Conservation (phyloP, 2,888 invertebrate species). For the Dexiosoma caninum region DNA sequence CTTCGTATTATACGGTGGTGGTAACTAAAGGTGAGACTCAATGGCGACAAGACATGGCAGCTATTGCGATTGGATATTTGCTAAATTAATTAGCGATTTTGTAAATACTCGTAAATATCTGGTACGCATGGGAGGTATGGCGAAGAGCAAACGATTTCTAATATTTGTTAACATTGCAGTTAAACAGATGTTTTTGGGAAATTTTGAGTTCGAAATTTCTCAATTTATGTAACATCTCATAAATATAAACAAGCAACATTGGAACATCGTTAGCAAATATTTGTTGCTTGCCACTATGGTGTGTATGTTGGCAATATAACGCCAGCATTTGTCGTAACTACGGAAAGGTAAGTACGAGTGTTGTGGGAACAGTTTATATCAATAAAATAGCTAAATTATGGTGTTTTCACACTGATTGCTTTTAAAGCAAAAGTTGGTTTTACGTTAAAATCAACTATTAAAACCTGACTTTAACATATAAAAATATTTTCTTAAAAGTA, state of each 20-base stretch:
- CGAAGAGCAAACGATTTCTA: background rate
- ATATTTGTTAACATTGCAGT: background rate
- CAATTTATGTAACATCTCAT: conserved; percentile 17
- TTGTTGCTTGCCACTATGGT: background rate
- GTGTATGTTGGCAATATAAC: background rate
- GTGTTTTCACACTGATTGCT: too few relatives aligned
- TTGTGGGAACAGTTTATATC: too few relatives aligned
- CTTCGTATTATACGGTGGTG: background rate
- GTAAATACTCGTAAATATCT: background rate
- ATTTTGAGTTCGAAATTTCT: conserved; percentile 27
- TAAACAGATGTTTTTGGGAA: too few relatives aligned
- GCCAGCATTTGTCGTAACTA: too few relatives aligned
- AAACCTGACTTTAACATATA: too few relatives aligned
- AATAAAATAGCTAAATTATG: too few relatives aligned
- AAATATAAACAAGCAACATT: conserved; percentile 8
- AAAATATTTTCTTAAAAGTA: too few relatives aligned
- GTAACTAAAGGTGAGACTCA: conserved; percentile 22
- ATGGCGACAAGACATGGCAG: conserved; percentile 21
- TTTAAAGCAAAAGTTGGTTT: too few relatives aligned
- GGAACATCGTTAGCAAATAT: conserved; percentile 17
- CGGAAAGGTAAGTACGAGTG: too few relatives aligned
- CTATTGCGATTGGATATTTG: background rate
- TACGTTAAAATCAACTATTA: too few relatives aligned
- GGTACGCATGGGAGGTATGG: background rate
- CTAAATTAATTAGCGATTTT: conserved; percentile 31